Evolutionary conservation across 2,113 vertebrate species (phyloP), one percentile per base, ranked within the genome.

Genomic region (Epinephelus moara): DNA sequence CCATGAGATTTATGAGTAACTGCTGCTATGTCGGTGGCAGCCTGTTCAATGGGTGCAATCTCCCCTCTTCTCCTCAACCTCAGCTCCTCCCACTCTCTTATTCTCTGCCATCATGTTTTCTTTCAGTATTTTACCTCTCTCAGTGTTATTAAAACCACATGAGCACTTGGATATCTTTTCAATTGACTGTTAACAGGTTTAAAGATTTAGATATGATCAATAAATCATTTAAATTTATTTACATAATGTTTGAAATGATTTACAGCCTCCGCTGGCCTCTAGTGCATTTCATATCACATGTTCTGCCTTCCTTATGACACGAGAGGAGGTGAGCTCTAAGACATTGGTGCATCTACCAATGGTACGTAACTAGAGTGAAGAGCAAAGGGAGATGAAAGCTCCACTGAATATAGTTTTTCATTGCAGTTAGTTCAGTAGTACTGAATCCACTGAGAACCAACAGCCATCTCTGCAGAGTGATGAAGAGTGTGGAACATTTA

Each of bases 1-100:
- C 68, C 40, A 1, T 18, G n/a, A 86, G 85, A 89, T 93, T 86
- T 89, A 90, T 78, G 88, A 50, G 55, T 23, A 17, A 42, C 47
- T 21, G 50, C 81, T 75, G 71, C 23, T 27, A 45, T 79, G 70
- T 19, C 2, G 50, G 61, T 63, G 27, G 81, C 50, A 59, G 71
- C 52, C 17, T 60, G 67, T 66, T 81, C 81, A 55, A 80, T 81
- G 40, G 33, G 25, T 25, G 61, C 42, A 19, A 49, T 12, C 74
- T 45, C 37, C 75, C 3, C 3, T 49, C 13, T 21, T 1, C 49
- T 23, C 59, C 45, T 19, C 19, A 1, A 8, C 14, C 37, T 12
- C 33, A 1, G 2, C 42, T 6, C 15, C 62, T 3, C 1, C 15
- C 37, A 4, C 27, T 15, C 47, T 4, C 47, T 14, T 14, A 4